Percentiles rank a stretch among this genome's conserved stretches.
phyloP scores from a whole-genome alignment of 2,888 invertebrate genomes.

The Drosophila maculinotata region DNA sequence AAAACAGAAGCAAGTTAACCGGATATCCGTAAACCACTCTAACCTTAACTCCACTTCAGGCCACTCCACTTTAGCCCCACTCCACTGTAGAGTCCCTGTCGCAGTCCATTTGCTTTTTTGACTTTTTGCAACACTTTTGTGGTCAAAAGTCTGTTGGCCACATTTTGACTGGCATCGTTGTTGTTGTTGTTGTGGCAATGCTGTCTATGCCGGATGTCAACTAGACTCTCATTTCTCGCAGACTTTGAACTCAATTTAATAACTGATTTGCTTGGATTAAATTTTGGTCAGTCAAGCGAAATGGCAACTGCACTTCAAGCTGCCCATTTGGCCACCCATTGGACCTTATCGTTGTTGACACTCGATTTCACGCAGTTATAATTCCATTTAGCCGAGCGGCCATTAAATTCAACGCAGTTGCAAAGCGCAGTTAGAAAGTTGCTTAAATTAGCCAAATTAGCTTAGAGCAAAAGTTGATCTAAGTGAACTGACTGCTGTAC shows the following conservation, averaged over 20 bases:
- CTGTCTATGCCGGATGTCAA: constrained; percentile 24
- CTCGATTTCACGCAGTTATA: constrained; percentile 55
- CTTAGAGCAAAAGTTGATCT: constrained; percentile 28
- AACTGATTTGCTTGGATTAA: constrained; percentile 56
- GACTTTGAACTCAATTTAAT: constrained; percentile 59
- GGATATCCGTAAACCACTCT: constrained; percentile 51
- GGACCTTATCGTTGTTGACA: constrained; percentile 52
- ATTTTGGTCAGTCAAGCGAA: constrained; percentile 40
- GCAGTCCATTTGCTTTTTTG: constrained; percentile 38
- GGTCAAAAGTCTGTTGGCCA: constrained; percentile 18
- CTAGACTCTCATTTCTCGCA: constrained; percentile 41
- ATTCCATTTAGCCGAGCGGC: constrained; percentile 45
- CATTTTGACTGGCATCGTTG: constrained; percentile 35
- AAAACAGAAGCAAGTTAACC: constrained; percentile 50
- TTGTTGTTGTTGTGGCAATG: constrained; percentile 30
- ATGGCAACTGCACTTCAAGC: constrained; percentile 34
- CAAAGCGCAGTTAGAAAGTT: constrained; percentile 29
- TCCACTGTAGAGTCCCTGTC: constrained; percentile 1
- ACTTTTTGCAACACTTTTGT: constrained; percentile 28
- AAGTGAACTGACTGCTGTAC: constrained; percentile 19
- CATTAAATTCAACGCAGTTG: constrained; percentile 41
- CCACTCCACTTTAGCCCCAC: constrained; percentile 1
- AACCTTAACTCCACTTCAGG: constrained; percentile 2
- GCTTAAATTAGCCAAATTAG: constrained; percentile 58
- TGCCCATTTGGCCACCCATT: too few species aligned